Percentiles rank a stretch among this genome's conserved stretches.
These are phyloP conservation scores for Thymelicus sylvestris DNA, from an alignment of 2,888 invertebrate species.

Conservation along the genomic window DNA sequence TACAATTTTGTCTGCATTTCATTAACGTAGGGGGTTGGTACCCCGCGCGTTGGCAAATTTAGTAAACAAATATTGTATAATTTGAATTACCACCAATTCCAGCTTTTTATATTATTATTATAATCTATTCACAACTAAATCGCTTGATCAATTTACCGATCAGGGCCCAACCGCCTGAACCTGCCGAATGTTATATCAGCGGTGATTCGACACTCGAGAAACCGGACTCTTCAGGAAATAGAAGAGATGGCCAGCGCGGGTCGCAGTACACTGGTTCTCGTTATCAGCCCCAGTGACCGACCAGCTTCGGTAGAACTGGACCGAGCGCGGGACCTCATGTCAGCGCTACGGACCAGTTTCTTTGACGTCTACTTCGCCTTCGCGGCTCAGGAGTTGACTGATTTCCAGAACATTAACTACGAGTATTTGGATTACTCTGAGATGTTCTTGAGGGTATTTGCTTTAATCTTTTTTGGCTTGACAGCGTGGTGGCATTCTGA, in stretches of 20 bases:
- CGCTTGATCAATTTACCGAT: conserved; percentile 41
- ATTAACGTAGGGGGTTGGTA: too few species aligned
- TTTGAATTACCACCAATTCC: too few species aligned
- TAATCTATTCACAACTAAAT: too few species aligned
- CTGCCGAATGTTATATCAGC: conserved; percentile 78
- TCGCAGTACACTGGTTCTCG: conserved; percentile 77
- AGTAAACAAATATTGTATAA: too few species aligned
- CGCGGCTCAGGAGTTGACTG: conserved; percentile 68
- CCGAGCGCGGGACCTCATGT: conserved; percentile 68
- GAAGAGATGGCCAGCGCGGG: conserved; percentile 62
- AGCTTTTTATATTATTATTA: neutral
- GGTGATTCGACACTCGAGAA: conserved; percentile 73
- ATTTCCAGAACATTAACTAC: conserved; percentile 76
- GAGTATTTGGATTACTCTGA: conserved; percentile 80
- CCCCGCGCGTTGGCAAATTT: too few species aligned
- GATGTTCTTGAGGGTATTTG: conserved; percentile 67
- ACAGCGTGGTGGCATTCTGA: too few species aligned
- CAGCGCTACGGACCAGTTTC: conserved; percentile 70
- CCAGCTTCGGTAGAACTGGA: conserved; percentile 74
- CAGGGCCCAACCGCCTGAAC: conserved; percentile 83
- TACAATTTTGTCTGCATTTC: too few species aligned
- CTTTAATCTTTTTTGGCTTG: too few species aligned
- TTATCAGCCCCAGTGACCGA: conserved; percentile 78
- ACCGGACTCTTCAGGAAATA: conserved; percentile 70
- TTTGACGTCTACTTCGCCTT: conserved; percentile 84